Conservation (phyloP, 2,797 vertebrate species). For the Muscicapa striata region DNA sequence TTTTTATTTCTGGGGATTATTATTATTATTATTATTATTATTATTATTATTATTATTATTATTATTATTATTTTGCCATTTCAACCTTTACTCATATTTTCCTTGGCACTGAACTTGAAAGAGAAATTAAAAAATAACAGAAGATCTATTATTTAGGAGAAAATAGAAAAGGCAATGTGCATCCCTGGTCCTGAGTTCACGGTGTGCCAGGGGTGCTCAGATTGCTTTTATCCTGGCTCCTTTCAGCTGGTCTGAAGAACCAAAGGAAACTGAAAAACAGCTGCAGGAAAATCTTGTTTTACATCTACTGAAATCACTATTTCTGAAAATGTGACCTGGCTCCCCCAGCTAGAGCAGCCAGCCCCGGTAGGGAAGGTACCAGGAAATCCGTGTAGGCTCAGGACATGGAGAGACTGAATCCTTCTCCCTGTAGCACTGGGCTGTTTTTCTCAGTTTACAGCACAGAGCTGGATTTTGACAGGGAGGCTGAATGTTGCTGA, state of each 20-base stretch:
- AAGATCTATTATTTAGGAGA: neutral
- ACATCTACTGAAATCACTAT: neutral
- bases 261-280: neutral
- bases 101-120: neutral
- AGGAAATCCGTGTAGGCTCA: neutral
- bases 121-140: conserved; percentile 31
- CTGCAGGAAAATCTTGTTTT: conserved; percentile 23
- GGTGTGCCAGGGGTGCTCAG: neutral
- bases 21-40: neutral
- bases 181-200: neutral
- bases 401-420: neutral
- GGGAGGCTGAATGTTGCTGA: neutral
- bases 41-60: neutral
- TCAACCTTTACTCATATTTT: conserved; percentile 15
- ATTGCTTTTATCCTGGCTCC: neutral
- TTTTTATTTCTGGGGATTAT: conserved; percentile 9
- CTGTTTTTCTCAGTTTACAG: neutral
- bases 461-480: neutral
- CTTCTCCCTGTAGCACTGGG: neutral
- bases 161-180: neutral
- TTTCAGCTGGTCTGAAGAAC: neutral
- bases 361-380: neutral
- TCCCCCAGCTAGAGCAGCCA: neutral
- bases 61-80: neutral
- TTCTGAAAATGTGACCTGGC: neutral